Evolutionary conservation across 2,113 vertebrate species (phyloP), one percentile per base, ranked within the genome.

Genomic region (Sitta europaea): DNA sequence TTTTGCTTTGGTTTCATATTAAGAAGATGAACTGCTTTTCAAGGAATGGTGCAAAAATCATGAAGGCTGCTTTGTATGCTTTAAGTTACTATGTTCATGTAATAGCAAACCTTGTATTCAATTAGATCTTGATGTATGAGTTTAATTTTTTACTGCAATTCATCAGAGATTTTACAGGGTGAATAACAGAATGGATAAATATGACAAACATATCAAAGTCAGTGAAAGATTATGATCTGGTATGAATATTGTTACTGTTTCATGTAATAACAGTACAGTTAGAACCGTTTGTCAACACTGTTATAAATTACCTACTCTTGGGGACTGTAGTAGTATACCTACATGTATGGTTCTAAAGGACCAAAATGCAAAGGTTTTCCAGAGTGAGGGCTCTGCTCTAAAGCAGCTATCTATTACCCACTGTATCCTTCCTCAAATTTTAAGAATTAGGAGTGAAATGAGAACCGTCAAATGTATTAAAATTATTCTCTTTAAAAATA

Each of bases 91-190:
- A 57, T 33, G 47, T 63, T 94, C n/a, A 50, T 73, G 18, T 71
- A 79, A 66, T 81, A 82, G n/a, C 40, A 85, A 95, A 93, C 29
- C 29, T 53, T 76, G 13, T 85, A 81, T 86, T 96, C 35, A 90
- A 80, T 92, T 67, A 89, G 23, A 71, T 77, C 70, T 80, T 93
- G 87, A 93, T 81, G 36, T 61, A 93, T 68, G 86, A 96, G 27
- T 21, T 93, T 87, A 23, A 96, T 85, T 96, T 96, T 61, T 82
- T 92, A 65, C n/a, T 91, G 50, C 50, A 79, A 94, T 86, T 66
- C 63, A 74, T 94, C 91, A 91, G 45, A 73, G 33, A 42, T 91
- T 94, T 93, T 83, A 91, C 35, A 73, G 54, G 18, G 12, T 5
- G 24, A 84, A 65, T 59, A 90, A 83, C 68, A 91, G 50, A 95